Percentiles rank a stretch among this genome's conserved stretches.
These are phyloP conservation scores for Apteryx mantelli DNA, from an alignment of 2,113 vertebrate genomes.

Conservation along the genomic window DNA sequence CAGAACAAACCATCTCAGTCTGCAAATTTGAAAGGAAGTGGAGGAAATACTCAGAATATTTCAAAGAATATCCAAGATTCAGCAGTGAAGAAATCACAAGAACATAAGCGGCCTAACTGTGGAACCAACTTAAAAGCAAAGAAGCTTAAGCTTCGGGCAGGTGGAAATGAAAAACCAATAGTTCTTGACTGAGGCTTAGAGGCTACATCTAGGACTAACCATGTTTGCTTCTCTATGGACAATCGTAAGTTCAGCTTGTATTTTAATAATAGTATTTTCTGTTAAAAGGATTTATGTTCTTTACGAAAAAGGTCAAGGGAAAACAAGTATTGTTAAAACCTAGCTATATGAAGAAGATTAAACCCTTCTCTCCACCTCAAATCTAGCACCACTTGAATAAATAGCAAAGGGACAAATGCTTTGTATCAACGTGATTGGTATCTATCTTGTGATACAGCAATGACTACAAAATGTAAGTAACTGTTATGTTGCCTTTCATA, in stretches of 20 bases:
- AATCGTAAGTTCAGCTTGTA: not conserved
- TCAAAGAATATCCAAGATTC: slow-evolving; percentile 6
- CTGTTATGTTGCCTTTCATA: not conserved
- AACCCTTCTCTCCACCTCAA: not conserved
- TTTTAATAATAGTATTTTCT: not conserved
- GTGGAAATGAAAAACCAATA: slow-evolving; percentile 25
- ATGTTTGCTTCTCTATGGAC: not conserved
- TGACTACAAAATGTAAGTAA: not conserved
- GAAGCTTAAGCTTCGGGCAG: slow-evolving; percentile 65
- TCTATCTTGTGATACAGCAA: not conserved
- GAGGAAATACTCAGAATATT: not conserved
- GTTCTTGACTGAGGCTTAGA: slow-evolving; percentile 42
- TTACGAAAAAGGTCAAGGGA: not conserved
- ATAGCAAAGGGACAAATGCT: not conserved
- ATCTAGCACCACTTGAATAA: not conserved
- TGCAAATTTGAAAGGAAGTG: not conserved
- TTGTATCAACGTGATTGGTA: not conserved
- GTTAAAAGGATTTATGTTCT: not conserved
- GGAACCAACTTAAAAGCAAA: slow-evolving; percentile 62
- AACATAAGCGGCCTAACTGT: slow-evolving; percentile 68
- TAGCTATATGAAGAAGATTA: not conserved
- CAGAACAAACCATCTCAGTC: slow-evolving; percentile 59
- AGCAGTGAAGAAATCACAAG: slow-evolving; percentile 70
- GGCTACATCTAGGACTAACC: not conserved
- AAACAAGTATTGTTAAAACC: not conserved